Base-by-base conservation (phyloP, 2,888 invertebrate species). In the Dicyrtomina minuta region DNA sequence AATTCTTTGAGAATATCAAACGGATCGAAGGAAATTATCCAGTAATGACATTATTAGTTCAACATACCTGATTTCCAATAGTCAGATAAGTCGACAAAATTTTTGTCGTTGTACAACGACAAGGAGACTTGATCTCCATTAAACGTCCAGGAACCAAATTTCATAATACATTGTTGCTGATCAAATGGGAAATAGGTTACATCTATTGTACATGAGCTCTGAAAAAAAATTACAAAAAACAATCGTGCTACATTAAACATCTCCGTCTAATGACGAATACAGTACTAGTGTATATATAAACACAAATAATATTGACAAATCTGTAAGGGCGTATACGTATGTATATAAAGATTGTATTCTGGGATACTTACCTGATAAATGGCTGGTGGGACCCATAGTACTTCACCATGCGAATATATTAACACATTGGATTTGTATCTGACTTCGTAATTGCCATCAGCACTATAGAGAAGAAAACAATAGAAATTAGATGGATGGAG, bases 161-260 rank as follows among this genome's bases (percentile, higher is more conserved):
- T 99, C 96, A 99, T 98, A 79, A 96, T 93, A 83, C 99, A 99
- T 6, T 92, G 93, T 86, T 99, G 99, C 83, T 99, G 96, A 84
- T 99, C 99, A 83, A 99, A 99, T 5, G 99, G 99, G 82, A 99
- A 99, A 83, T 96, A 99, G 77, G 96, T 95, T 73, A 99, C 99
- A 84, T 99, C 97, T 81, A 99, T 99, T 33, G 96, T 96, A 84
- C 99, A 99, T 68, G 97, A 97, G 83, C 96, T 96, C 88, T 93
- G 85, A 85, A 73, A 64, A 41, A 41, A 55, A 56, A 53, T 6
- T 39, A 70, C 8, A 27, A 27, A 44, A 33, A 59, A 17, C 17
- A 55, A 20, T 17, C 13, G 43, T 43, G 43, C 15, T 43, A 43
- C 43, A 53, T 53, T 17, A 49, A 64, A 22, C 27, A 53, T 10